Conservation (phyloP, 2,797 vertebrate species). For the Pangasius djambal region DNA sequence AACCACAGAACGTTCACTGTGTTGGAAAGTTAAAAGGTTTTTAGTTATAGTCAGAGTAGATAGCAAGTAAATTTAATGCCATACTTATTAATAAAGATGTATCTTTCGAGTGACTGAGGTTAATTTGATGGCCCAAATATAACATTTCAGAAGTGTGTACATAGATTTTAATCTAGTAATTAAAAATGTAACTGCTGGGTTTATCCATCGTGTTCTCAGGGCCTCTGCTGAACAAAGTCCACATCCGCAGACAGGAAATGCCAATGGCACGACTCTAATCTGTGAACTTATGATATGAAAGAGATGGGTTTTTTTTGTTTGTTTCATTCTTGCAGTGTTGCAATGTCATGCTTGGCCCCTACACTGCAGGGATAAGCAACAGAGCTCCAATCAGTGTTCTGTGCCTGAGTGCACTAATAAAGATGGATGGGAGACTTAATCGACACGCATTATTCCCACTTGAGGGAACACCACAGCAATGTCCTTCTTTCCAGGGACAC, state of each 20-base stretch:
- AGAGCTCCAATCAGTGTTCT: conserved; percentile 27
- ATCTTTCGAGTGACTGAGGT: neutral
- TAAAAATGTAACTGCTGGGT: conserved; percentile 2
- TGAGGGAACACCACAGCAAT: conserved; percentile 2
- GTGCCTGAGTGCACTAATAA: conserved; percentile 30
- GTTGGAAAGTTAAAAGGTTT: neutral
- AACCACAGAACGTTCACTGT: conserved; percentile 16
- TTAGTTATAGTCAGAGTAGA: neutral
- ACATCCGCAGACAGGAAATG: conserved; percentile 12
- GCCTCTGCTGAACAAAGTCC: conserved; percentile 22
- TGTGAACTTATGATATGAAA: conserved; percentile 19
- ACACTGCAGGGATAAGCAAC: neutral
- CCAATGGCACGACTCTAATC: conserved; percentile 12
- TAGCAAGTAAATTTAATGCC: neutral
- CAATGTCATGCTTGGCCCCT: conserved; percentile 6
- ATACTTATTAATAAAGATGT: neutral
- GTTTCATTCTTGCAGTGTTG: neutral
- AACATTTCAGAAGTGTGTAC: neutral
- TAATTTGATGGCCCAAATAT: neutral
- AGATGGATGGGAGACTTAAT: conserved; percentile 26
- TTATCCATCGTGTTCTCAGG: conserved; percentile 25
- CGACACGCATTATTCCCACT: conserved; percentile 12
- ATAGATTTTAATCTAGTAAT: conserved; percentile 16
- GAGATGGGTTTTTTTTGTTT: conserved; percentile 9
- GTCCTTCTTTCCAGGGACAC: conserved; percentile 16